These are phyloP conservation scores for Harpalus rufipes DNA, from an alignment of 2,888 invertebrate genomes.

Conservation along the genomic window DNA sequence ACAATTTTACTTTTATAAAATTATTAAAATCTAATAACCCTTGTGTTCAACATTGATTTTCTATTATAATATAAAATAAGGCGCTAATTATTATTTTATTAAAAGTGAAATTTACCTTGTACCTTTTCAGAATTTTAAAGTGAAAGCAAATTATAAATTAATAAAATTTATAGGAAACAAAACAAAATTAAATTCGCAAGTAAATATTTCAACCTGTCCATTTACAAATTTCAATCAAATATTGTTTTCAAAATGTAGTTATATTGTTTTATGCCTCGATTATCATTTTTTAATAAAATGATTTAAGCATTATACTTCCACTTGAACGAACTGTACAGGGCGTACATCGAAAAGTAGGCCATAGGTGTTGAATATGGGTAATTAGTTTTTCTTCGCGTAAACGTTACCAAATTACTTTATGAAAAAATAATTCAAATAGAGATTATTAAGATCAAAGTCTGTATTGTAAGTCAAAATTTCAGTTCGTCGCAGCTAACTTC, in stretches of 20 bases:
- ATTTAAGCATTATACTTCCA: not conserved
- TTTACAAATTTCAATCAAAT: constrained; percentile 31
- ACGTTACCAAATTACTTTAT: too few species aligned
- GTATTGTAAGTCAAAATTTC: too few species aligned
- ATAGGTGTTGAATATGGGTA: too few species aligned
- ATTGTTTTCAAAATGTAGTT: constrained; percentile 16
- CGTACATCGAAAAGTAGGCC: too few species aligned
- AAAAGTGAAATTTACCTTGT: too few species aligned
- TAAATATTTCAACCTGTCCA: constrained; percentile 22
- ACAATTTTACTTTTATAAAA: not conserved
- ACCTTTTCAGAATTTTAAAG: not conserved
- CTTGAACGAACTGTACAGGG: not conserved
- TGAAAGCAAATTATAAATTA: constrained; percentile 18
- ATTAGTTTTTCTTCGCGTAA: too few species aligned
- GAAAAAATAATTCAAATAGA: too few species aligned
- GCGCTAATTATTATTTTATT: too few species aligned
- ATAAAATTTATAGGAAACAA: constrained; percentile 9
- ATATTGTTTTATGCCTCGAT: constrained; percentile 17
- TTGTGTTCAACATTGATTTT: too few species aligned
- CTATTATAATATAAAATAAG: too few species aligned
- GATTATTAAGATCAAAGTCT: too few species aligned
- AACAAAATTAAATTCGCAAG: constrained; percentile 28
- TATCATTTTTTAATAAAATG: constrained; percentile 30
- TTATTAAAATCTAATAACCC: not conserved
- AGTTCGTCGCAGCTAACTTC: too few species aligned